Conservation (phyloP, 2,113 vertebrate genomes). For the Misgurnus mizolepis region DNA sequence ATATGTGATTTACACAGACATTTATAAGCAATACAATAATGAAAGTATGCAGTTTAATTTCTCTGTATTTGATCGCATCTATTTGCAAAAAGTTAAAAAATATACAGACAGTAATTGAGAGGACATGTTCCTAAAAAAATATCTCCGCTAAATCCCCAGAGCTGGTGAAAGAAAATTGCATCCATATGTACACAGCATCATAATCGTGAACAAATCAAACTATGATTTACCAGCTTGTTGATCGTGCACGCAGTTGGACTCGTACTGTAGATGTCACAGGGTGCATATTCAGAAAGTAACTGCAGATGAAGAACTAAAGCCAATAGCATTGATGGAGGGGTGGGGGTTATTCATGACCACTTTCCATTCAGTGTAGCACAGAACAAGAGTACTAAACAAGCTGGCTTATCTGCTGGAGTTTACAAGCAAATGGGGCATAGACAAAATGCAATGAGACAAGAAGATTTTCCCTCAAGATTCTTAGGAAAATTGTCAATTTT, state of each 20-base stretch:
- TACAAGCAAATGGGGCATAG: constrained; percentile 39
- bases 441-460: constrained; percentile 54
- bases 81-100: constrained; percentile 40
- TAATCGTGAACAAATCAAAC: constrained; percentile 45
- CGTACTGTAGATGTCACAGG: not conserved
- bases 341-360: constrained; percentile 2
- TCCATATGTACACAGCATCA: constrained; percentile 33
- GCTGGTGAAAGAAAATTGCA: not conserved
- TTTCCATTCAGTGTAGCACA: constrained; percentile 11
- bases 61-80: constrained; percentile 51
- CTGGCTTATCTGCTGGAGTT: not conserved
- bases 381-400: constrained; percentile 17
- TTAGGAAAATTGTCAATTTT: constrained; percentile 42
- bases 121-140: constrained; percentile 1
- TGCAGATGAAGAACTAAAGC: constrained; percentile 32
- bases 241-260: constrained; percentile 24
- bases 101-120: constrained; percentile 54
- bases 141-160: not conserved
- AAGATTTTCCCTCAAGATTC: constrained; percentile 16
- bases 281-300: constrained; percentile 28
- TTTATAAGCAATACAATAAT: constrained; percentile 58
- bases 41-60: constrained; percentile 48
- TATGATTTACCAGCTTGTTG: constrained; percentile 28
- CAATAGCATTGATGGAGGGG: constrained; percentile 10
- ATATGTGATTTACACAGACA: constrained; percentile 47